Evolutionary conservation across 2,797 vertebrate species (phyloP).

Genomic region (Heterohyrax brucei): DNA sequence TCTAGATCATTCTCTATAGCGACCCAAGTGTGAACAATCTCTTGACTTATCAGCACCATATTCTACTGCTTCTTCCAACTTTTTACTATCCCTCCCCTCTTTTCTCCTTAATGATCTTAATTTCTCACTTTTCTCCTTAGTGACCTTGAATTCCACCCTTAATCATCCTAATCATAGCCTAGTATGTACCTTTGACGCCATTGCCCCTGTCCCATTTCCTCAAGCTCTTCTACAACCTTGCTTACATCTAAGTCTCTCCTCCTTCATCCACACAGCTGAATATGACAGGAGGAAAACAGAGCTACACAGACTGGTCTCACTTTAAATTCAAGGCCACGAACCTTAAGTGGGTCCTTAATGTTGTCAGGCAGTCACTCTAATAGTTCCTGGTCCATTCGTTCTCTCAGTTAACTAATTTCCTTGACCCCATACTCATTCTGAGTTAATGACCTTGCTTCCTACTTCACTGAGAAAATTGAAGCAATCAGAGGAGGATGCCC

Average conservation of each 20-base stretch:
- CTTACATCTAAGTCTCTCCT: background rate
- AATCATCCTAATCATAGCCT: background rate
- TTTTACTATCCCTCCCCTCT: background rate
- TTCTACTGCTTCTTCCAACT: background rate
- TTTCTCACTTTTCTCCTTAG: background rate
- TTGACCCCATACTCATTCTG: background rate
- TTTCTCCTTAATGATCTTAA: background rate
- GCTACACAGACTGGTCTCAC: background rate
- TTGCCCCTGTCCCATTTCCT: conserved; percentile 5
- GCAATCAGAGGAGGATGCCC: conserved; percentile 19
- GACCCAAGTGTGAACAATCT: background rate
- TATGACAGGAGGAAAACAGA: background rate
- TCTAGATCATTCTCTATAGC: background rate
- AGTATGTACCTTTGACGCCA: background rate
- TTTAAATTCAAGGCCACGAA: conserved; percentile 44
- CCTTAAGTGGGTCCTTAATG: background rate
- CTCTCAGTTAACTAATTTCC: conserved; percentile 48
- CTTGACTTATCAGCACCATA: background rate
- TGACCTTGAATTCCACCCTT: background rate
- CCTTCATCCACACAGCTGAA: background rate
- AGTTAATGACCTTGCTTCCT: conserved; percentile 35
- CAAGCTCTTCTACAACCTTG: background rate
- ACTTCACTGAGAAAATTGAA: conserved; percentile 44
- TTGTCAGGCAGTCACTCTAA: conserved; percentile 9
- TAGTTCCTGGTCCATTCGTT: background rate